Conservation (phyloP, 2,797 vertebrate species). For the Discoglossus pictus region DNA sequence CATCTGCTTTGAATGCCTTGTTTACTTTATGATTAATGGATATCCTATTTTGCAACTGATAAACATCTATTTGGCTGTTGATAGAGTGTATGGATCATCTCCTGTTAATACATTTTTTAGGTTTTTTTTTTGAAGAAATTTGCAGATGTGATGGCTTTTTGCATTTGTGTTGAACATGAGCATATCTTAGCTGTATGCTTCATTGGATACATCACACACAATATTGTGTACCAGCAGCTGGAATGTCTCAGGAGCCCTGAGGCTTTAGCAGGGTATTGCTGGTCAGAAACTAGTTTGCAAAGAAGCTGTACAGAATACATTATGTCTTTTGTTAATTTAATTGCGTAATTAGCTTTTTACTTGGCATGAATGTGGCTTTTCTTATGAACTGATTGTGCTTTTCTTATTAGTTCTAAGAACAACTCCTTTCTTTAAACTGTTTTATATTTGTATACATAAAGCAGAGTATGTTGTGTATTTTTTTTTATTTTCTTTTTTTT, state of each 20-base stretch:
- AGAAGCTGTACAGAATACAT: slow-evolving; percentile 40
- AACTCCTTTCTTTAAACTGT: slow-evolving; percentile 13
- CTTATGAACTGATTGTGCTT: slow-evolving; percentile 32
- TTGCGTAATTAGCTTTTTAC: slow-evolving; percentile 42
- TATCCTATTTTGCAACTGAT: no score
- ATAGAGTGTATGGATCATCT: not conserved
- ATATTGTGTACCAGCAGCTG: slow-evolving; percentile 53
- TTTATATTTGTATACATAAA: slow-evolving; percentile 31
- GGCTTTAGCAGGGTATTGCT: slow-evolving; percentile 45
- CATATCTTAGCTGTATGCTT: slow-evolving; percentile 39
- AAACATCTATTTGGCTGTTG: no score
- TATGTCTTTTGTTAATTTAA: slow-evolving; percentile 49
- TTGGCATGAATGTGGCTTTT: slow-evolving; percentile 41
- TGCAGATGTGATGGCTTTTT: slow-evolving; percentile 34
- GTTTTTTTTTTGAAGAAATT: slow-evolving; percentile 26
- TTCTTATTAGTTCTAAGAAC: slow-evolving; percentile 28
- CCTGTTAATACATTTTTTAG: slow-evolving; percentile 1
- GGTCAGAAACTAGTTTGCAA: slow-evolving; percentile 45
- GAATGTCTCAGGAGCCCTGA: slow-evolving; percentile 43
- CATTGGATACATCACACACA: slow-evolving; percentile 60
- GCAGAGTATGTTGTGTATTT: no score
- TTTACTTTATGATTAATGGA: no score
- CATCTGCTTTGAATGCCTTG: no score
- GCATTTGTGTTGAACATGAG: slow-evolving; percentile 24
- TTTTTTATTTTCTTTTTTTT: no score